A percentile compares a stretch with the other conserved stretches of the same genome.
phyloP scores from a whole-genome alignment of 1,140 invertebrate genomes.

The Penaeus japonicus region DNA sequence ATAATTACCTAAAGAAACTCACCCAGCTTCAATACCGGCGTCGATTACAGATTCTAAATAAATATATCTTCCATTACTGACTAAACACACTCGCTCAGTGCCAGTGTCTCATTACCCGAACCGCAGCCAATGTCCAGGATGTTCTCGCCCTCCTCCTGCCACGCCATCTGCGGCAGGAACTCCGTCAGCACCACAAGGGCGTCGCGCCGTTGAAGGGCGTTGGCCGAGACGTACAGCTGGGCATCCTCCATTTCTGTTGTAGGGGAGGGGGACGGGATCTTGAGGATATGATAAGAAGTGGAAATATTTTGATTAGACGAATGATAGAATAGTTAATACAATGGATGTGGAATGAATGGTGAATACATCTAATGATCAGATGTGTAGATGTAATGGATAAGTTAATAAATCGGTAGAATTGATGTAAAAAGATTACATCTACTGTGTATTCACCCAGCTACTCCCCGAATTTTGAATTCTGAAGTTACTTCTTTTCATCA shows the following conservation, averaged over 20 bases:
- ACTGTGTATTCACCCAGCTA: neutral
- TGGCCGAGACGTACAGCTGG: conserved; percentile 72
- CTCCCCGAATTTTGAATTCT: neutral
- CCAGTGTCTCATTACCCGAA: conserved; percentile 66
- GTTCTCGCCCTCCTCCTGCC: conserved; percentile 66
- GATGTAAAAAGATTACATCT: neutral
- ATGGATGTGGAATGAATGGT: neutral
- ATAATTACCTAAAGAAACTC: too few species aligned
- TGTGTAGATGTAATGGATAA: neutral
- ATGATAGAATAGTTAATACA: neutral
- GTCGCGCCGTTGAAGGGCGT: conserved; percentile 74
- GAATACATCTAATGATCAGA: neutral
- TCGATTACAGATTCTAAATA: too few species aligned
- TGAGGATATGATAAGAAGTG: neutral
- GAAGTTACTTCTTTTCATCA: too few species aligned
- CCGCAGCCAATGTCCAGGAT: conserved; percentile 83
- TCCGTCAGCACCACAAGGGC: conserved; percentile 73
- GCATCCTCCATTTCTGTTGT: conserved; percentile 70
- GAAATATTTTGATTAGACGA: neutral
- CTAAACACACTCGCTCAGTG: too few species aligned
- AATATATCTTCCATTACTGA: too few species aligned
- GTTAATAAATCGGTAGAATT: too few species aligned
- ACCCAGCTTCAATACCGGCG: too few species aligned
- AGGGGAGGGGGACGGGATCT: neutral
- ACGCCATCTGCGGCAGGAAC: conserved; percentile 70